phyloP scores from a whole-genome alignment of 2,888 invertebrate species.

The Hirtodrosophila confusa region DNA sequence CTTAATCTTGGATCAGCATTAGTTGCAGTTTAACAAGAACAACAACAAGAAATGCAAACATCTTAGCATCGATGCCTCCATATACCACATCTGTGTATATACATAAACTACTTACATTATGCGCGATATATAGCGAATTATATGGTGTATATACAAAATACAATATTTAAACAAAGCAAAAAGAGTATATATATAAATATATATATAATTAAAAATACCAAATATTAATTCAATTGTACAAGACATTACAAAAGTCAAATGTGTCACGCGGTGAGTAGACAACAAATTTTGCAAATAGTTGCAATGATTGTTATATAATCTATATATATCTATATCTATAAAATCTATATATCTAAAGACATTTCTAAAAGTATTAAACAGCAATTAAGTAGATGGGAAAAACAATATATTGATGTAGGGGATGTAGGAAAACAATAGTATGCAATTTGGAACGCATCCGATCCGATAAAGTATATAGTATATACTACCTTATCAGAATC shows the following conservation, averaged over 20 bases:
- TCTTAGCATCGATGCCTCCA: conserved; percentile 53
- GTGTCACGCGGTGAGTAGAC: conserved; percentile 84
- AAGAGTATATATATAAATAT: conserved; percentile 10
- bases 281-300: conserved; percentile 8
- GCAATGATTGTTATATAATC: background rate
- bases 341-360: background rate
- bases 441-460: too few relatives aligned
- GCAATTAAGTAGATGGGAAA: too few relatives aligned
- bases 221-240: conserved; percentile 65
- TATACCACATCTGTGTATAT: conserved; percentile 59
- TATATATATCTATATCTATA: background rate
- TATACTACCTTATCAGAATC: too few relatives aligned
- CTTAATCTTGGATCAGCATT: conserved; percentile 48
- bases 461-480: too few relatives aligned
- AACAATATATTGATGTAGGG: too few relatives aligned
- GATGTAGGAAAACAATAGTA: too few relatives aligned
- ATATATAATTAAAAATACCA: conserved; percentile 13
- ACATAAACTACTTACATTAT: conserved; percentile 50
- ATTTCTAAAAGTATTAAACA: background rate
- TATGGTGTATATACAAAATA: conserved; percentile 61
- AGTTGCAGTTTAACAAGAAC: conserved; percentile 45
- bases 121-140: conserved; percentile 68
- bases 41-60: conserved; percentile 10
- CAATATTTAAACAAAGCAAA: conserved; percentile 10
- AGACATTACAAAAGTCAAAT: conserved; percentile 78